phyloP scores from a whole-genome alignment of 2,113 vertebrate species.

The Nyctibius bracteatus region DNA sequence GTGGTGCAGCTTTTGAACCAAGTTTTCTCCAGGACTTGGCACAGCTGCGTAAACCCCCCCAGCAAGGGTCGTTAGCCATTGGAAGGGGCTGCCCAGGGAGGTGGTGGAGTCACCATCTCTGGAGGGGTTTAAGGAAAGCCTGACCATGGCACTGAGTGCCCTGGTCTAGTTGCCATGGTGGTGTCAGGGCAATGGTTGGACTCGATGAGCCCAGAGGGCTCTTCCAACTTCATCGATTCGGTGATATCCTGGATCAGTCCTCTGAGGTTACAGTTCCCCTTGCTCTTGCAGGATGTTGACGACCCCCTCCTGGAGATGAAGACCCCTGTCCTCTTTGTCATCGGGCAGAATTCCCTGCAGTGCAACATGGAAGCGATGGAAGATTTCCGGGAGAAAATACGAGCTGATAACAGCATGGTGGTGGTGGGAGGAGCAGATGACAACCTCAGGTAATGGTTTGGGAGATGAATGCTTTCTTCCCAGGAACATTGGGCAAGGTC shows the following conservation, averaged over 20 bases:
- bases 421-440: constrained; percentile 95
- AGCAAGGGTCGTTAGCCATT: too few species aligned
- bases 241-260: not conserved
- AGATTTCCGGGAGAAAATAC: constrained; percentile 94
- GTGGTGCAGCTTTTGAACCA: rapidly evolving
- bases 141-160: too few species aligned
- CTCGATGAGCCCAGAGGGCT: too few species aligned
- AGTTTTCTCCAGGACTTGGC: not conserved
- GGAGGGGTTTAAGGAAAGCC: too few species aligned
- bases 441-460: constrained; percentile 82
- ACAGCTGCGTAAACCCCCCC: not conserved
- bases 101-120: too few species aligned
- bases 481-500: not conserved
- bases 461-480: rapidly evolving
- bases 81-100: too few species aligned
- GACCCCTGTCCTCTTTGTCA: constrained; percentile 93
- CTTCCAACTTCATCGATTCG: too few species aligned
- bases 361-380: constrained; percentile 91
- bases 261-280: too few species aligned
- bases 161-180: too few species aligned
- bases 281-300: constrained; percentile 85
- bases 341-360: constrained; percentile 93
- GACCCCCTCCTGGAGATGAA: constrained; percentile 98
- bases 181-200: too few species aligned
- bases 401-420: constrained; percentile 95